phyloP scores from a whole-genome alignment of 2,888 invertebrate species.

The Eurois occulta region DNA sequence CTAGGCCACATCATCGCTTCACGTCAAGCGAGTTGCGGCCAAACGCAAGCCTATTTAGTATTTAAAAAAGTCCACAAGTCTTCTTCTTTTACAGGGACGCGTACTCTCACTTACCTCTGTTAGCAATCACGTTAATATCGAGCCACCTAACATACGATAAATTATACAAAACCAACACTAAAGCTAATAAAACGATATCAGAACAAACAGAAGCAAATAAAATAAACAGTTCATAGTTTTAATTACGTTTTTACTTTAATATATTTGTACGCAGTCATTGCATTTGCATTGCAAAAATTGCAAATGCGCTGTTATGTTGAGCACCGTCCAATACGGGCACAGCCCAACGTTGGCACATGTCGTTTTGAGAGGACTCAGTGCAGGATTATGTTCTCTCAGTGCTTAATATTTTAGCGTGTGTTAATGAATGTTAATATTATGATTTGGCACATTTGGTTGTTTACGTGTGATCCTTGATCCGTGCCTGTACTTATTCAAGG shows the following conservation, averaged over 20 bases:
- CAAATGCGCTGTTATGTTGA: slow-evolving; percentile 29
- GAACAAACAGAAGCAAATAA: slow-evolving; percentile 35
- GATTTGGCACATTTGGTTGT: slow-evolving; percentile 31
- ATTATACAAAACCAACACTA: not conserved
- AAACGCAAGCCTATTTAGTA: not conserved
- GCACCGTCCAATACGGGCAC: not conserved
- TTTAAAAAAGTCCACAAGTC: not conserved
- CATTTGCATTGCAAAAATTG: slow-evolving; percentile 62
- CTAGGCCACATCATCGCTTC: not conserved
- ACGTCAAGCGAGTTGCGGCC: not conserved
- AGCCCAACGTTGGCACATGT: slow-evolving; percentile 7
- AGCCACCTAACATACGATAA: not conserved
- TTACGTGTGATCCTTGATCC: slow-evolving; percentile 34
- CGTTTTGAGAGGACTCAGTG: slow-evolving; percentile 7
- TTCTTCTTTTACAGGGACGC: not conserved
- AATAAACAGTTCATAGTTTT: slow-evolving; percentile 45
- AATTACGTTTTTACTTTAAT: slow-evolving; percentile 53
- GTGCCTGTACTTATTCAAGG: slow-evolving; percentile 22
- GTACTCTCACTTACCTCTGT: not conserved
- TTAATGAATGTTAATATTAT: slow-evolving; percentile 50
- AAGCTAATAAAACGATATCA: slow-evolving; percentile 25
- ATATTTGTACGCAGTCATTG: slow-evolving; percentile 43
- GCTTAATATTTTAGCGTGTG: slow-evolving; percentile 41
- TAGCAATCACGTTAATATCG: not conserved
- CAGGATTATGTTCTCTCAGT: slow-evolving; percentile 38